phyloP scores from a whole-genome alignment of 2,797 vertebrate genomes.

The Coracias cyanogaster region DNA sequence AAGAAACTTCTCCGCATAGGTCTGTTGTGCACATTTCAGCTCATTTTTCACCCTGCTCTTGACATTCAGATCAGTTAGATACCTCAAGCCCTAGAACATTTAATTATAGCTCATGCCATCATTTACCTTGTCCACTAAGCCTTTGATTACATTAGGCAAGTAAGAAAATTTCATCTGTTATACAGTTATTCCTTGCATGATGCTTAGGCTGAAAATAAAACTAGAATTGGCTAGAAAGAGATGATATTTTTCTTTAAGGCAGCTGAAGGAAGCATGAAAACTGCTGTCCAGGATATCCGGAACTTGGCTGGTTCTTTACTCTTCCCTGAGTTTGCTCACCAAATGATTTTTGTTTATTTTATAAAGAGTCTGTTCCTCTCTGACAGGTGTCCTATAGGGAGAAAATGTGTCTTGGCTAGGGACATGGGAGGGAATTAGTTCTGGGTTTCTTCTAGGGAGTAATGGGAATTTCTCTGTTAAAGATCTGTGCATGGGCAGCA shows the following conservation, averaged over 20 bases:
- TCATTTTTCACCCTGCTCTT: background rate
- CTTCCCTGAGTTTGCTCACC: conserved; percentile 63
- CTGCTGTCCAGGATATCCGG: conserved; percentile 79
- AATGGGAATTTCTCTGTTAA: conserved; percentile 29
- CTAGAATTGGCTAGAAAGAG: conserved; percentile 66
- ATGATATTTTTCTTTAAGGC: conserved; percentile 78
- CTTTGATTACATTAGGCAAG: conserved; percentile 29
- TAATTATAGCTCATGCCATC: conserved; percentile 6
- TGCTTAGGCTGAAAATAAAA: conserved; percentile 66
- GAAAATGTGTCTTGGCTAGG: background rate
- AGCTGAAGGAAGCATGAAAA: conserved; percentile 77
- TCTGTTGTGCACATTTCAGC: rapidly evolving
- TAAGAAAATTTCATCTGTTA: conserved; percentile 11
- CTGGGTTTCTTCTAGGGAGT: conserved; percentile 61
- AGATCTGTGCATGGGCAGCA: background rate
- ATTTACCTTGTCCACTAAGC: conserved; percentile 39
- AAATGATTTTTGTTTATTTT: conserved; percentile 76
- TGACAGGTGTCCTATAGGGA: conserved; percentile 75
- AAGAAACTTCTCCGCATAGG: background rate
- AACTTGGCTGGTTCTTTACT: conserved; percentile 71
- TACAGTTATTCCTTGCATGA: background rate
- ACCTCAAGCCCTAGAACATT: conserved; percentile 16
- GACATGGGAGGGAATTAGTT: conserved; percentile 16
- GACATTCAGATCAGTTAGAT: background rate
- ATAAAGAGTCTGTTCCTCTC: conserved; percentile 68